Evolutionary conservation across 2,797 vertebrate genomes (phyloP).

Genomic region (Manis pentadactyla): DNA sequence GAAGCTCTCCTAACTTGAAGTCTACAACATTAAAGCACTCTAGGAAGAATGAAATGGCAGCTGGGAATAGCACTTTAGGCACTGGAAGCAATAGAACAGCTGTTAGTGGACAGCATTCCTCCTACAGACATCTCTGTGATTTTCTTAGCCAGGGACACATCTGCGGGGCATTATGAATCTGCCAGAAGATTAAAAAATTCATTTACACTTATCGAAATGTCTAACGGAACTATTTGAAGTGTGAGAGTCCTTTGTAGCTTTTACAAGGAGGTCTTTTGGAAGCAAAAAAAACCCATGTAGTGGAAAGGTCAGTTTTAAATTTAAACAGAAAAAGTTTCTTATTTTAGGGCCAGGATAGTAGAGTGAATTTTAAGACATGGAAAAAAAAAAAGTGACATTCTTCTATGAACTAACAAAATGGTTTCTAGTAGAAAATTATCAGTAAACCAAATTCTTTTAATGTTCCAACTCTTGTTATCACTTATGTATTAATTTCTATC

Average conservation of each 20-base stretch:
- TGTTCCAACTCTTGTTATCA: not conserved
- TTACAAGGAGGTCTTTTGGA: conserved; percentile 43
- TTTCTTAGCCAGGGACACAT: conserved; percentile 67
- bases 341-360: conserved; percentile 9
- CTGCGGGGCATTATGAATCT: conserved; percentile 59
- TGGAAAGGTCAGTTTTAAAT: conserved; percentile 55
- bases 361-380: not conserved
- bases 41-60: conserved; percentile 53
- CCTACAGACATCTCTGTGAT: not conserved
- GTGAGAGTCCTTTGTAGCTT: conserved; percentile 64
- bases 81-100: conserved; percentile 40
- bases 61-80: not conserved
- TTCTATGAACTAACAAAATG: not conserved
- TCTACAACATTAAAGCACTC: conserved; percentile 60
- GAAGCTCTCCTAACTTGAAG: not conserved
- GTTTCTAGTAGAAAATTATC: not conserved
- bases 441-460: not conserved
- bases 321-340: not conserved
- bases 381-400: not conserved
- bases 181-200: conserved; percentile 74
- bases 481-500: not conserved
- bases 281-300: conserved; percentile 43
- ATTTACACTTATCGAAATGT: conserved; percentile 72
- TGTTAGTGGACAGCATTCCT: conserved; percentile 43
- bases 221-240: conserved; percentile 67